These are phyloP conservation scores for Diachasmimorpha longicaudata DNA, from an alignment of 1,140 invertebrate genomes.

Conservation along the genomic window DNA sequence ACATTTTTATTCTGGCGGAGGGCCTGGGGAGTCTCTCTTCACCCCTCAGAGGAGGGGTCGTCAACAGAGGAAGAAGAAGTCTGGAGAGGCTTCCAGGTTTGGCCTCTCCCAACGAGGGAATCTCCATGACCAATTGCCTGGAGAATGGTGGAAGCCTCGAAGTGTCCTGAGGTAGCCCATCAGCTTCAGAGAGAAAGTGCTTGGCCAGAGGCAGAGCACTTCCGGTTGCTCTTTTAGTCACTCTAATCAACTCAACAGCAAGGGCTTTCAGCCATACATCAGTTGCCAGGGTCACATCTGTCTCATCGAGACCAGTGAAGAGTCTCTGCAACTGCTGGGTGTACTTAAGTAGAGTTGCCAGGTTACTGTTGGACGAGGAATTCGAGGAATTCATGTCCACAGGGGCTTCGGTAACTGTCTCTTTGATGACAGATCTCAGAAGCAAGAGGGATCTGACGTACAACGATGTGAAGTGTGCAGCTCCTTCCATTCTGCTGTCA, in stretches of 20 bases:
- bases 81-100: slow-evolving; percentile 86
- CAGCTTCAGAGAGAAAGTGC: slow-evolving; percentile 69
- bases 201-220: slow-evolving; percentile 70
- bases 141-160: slow-evolving; percentile 71
- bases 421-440: slow-evolving; percentile 55
- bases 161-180: slow-evolving; percentile 60
- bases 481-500: slow-evolving; percentile 80
- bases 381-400: slow-evolving; percentile 52
- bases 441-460: slow-evolving; percentile 69
- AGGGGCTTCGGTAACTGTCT: slow-evolving; percentile 41
- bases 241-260: slow-evolving; percentile 81
- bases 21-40: slow-evolving; percentile 60
- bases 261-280: slow-evolving; percentile 85
- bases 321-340: slow-evolving; percentile 79
- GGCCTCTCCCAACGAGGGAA: slow-evolving; percentile 79
- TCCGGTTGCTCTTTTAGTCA: slow-evolving; percentile 69
- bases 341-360: slow-evolving; percentile 71
- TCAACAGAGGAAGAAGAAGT: slow-evolving; percentile 80
- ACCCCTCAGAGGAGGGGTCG: slow-evolving; percentile 44
- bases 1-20: slow-evolving; percentile 57
- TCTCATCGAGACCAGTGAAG: slow-evolving; percentile 79
- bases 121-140: slow-evolving; percentile 76
- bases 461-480: slow-evolving; percentile 84
- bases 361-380: slow-evolving; percentile 61
- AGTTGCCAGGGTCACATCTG: slow-evolving; percentile 78